phyloP scores from a whole-genome alignment of 2,888 invertebrate species.

The Pyrochroa serraticornis region DNA sequence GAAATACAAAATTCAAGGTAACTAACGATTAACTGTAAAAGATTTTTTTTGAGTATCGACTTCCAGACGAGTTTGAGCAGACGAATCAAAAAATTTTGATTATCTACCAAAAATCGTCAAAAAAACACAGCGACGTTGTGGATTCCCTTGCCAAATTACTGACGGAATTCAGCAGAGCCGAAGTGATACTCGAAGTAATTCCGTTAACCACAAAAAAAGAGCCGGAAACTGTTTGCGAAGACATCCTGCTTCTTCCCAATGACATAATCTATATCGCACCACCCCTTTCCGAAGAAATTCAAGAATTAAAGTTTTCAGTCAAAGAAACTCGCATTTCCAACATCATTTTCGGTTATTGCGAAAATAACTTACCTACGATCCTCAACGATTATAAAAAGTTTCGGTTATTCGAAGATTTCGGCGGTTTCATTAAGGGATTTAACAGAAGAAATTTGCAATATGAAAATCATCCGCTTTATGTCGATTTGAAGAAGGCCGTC shows the following conservation, averaged over 20 bases:
- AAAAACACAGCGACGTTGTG: slow-evolving; percentile 41
- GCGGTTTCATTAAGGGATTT: slow-evolving; percentile 35
- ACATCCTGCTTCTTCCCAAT: slow-evolving; percentile 32
- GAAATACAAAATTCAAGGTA: slow-evolving; percentile 24
- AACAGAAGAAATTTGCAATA: slow-evolving; percentile 22
- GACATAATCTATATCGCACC: slow-evolving; percentile 40
- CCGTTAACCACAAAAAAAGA: slow-evolving; percentile 27
- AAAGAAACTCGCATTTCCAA: slow-evolving; percentile 32
- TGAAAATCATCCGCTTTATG: slow-evolving; percentile 23
- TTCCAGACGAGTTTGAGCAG: background rate
- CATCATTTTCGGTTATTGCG: slow-evolving; percentile 37
- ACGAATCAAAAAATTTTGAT: slow-evolving; percentile 28
- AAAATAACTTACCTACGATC: slow-evolving; percentile 34
- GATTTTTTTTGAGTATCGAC: too few relatives aligned
- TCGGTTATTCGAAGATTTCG: slow-evolving; percentile 38
- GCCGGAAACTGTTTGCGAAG: slow-evolving; percentile 33
- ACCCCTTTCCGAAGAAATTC: slow-evolving; percentile 25
- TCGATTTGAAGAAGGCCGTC: slow-evolving; percentile 34
- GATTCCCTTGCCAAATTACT: slow-evolving; percentile 34
- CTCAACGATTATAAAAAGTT: slow-evolving; percentile 31
- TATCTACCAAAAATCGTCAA: slow-evolving; percentile 38
- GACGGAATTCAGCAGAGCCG: slow-evolving; percentile 32
- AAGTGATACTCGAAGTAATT: slow-evolving; percentile 31
- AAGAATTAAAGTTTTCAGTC: slow-evolving; percentile 34
- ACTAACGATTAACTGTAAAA: slow-evolving; percentile 6